These are phyloP conservation scores for Chiloscyllium plagiosum DNA, from an alignment of 2,113 vertebrate species.

Conservation along the genomic window DNA sequence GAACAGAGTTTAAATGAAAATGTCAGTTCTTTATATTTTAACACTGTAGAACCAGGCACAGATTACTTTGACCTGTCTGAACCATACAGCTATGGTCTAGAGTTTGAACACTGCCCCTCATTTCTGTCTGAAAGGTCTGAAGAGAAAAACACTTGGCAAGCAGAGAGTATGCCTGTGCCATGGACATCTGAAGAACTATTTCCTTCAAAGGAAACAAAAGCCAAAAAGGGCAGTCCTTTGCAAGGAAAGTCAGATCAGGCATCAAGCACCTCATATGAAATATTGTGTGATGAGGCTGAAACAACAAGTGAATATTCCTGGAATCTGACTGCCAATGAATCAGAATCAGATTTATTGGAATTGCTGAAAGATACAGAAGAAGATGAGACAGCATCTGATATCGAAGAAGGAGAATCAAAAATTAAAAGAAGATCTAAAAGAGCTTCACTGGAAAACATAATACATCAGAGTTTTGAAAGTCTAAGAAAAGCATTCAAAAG, in stretches of 20 bases:
- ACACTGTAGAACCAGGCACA: neutral
- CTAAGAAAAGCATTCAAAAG: slow-evolving; percentile 19
- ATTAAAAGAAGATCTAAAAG: neutral
- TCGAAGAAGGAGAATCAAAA: neutral
- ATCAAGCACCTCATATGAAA: slow-evolving; percentile 8
- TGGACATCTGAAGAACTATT: neutral
- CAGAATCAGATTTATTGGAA: slow-evolving; percentile 43
- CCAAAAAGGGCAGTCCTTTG: neutral
- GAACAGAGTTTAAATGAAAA: neutral
- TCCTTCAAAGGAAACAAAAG: neutral
- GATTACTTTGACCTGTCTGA: slow-evolving; percentile 29
- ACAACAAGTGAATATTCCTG: neutral
- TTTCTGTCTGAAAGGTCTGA: neutral
- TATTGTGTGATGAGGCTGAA: slow-evolving; percentile 19
- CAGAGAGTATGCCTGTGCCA: neutral
- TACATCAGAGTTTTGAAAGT: slow-evolving; percentile 29
- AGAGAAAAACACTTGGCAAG: neutral
- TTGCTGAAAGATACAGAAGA: slow-evolving; percentile 32
- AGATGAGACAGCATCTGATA: neutral
- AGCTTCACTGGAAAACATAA: neutral
- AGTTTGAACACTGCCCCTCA: neutral
- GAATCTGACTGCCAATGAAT: slow-evolving; percentile 38
- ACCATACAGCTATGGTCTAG: neutral
- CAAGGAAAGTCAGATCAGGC: neutral
- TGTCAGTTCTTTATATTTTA: neutral